Percentiles rank a stretch among this genome's conserved stretches.
Conservation (phyloP, 2,797 vertebrate genomes). For the Loris lydekkerianus region DNA sequence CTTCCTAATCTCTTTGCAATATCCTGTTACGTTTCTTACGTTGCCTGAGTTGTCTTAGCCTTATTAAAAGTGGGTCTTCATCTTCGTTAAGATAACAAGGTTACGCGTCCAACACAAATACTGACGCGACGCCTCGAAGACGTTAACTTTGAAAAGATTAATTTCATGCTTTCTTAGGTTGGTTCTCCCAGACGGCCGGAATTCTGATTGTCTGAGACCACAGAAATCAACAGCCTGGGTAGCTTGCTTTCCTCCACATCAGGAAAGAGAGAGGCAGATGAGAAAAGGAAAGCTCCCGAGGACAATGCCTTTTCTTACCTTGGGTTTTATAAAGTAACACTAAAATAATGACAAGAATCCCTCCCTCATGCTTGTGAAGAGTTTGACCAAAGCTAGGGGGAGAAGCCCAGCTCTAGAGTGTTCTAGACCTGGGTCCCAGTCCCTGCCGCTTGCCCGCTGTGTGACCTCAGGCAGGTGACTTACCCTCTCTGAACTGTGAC, state of each 20-base stretch:
- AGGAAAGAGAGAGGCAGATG: background rate
- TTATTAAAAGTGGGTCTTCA: conserved; percentile 93
- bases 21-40: conserved; percentile 99
- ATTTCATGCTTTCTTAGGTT: conserved; percentile 92
- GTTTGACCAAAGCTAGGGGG: background rate
- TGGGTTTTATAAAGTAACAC: conserved; percentile 22
- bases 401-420: background rate
- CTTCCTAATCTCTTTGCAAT: conserved; percentile 98
- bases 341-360: background rate
- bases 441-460: background rate
- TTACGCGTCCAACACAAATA: conserved; percentile 94
- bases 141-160: conserved; percentile 92
- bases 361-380: background rate
- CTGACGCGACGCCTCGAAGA: conserved; percentile 92
- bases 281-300: background rate
- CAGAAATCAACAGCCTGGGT: conserved; percentile 84
- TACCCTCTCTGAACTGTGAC: background rate
- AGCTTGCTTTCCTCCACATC: background rate
- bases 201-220: conserved; percentile 90
- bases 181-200: conserved; percentile 92
- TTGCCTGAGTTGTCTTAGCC: conserved; percentile 94
- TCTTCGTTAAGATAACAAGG: conserved; percentile 96
- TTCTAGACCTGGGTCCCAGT: background rate
- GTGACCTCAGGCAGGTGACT: background rate
- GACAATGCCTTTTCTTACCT: conserved; percentile 65